Conservation (phyloP, 2,797 vertebrate species). For the Erethizon dorsatum region DNA sequence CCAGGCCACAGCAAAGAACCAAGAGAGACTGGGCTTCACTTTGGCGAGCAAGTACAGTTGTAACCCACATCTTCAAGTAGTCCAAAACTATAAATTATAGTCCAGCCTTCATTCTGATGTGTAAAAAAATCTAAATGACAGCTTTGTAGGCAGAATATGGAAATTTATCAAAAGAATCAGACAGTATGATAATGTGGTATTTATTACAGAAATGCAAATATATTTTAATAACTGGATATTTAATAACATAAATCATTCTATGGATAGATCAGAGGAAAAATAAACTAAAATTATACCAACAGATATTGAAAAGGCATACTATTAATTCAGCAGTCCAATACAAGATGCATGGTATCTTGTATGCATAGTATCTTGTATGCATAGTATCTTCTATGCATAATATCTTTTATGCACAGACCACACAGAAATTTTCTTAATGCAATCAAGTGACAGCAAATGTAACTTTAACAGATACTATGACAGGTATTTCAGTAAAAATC, state of each 20-base stretch:
- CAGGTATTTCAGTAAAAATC: not conserved
- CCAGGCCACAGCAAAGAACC: too few species aligned
- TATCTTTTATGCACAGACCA: too few species aligned
- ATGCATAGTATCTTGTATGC: too few species aligned
- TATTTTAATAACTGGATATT: not conserved
- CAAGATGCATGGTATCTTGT: too few species aligned
- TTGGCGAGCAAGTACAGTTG: accelerated
- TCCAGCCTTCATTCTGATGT: not conserved
- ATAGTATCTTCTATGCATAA: too few species aligned
- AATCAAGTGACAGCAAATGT: not conserved
- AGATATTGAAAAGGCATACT: not conserved
- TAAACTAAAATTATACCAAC: not conserved
- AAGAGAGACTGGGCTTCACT: not conserved
- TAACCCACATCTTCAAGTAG: not conserved
- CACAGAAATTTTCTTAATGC: not conserved
- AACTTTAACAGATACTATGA: not conserved
- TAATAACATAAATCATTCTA: not conserved
- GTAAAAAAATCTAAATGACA: not conserved
- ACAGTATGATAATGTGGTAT: accelerated
- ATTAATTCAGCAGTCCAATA: not conserved
- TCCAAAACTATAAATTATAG: not conserved
- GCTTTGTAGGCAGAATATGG: not conserved
- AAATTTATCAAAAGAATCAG: not conserved
- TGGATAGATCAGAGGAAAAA: not conserved
- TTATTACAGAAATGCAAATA: not conserved